These are phyloP conservation scores for Drosophila atripex DNA, from an alignment of 2,888 invertebrate genomes.

Conservation along the genomic window DNA sequence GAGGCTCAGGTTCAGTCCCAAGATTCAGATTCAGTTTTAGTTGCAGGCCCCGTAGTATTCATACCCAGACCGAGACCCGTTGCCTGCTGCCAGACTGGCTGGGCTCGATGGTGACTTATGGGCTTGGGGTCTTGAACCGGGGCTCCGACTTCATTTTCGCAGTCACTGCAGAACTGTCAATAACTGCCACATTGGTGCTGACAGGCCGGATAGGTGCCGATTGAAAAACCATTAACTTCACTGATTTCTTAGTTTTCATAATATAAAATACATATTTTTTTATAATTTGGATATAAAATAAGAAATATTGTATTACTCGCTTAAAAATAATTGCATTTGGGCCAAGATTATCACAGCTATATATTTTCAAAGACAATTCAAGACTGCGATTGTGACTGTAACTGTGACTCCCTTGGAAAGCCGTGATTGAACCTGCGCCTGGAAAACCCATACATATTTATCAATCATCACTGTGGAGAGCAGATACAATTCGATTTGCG, in stretches of 20 bases:
- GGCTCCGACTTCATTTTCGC: conserved; percentile 66
- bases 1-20: conserved; percentile 10
- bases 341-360: no score
- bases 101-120: conserved; percentile 68
- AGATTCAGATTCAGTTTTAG: background rate
- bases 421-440: conserved; percentile 9
- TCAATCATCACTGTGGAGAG: conserved; percentile 28
- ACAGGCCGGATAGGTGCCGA: conserved; percentile 30
- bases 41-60: background rate
- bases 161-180: conserved; percentile 41
- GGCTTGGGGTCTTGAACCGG: conserved; percentile 58
- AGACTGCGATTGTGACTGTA: background rate
- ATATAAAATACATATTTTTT: background rate
- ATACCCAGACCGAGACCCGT: conserved; percentile 12
- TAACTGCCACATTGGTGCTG: conserved; percentile 45
- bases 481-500: conserved; percentile 72
- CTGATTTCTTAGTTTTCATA: background rate
- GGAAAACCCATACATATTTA: background rate
- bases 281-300: background rate
- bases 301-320: no score
- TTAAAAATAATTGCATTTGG: no score
- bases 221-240: conserved; percentile 7
- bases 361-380: no score
- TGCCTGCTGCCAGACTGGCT: conserved; percentile 50
- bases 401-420: background rate